A percentile compares a stretch with the other conserved stretches of the same genome.
phyloP scores from a whole-genome alignment of 2,888 invertebrate genomes.

The Agonopterix arenella region DNA sequence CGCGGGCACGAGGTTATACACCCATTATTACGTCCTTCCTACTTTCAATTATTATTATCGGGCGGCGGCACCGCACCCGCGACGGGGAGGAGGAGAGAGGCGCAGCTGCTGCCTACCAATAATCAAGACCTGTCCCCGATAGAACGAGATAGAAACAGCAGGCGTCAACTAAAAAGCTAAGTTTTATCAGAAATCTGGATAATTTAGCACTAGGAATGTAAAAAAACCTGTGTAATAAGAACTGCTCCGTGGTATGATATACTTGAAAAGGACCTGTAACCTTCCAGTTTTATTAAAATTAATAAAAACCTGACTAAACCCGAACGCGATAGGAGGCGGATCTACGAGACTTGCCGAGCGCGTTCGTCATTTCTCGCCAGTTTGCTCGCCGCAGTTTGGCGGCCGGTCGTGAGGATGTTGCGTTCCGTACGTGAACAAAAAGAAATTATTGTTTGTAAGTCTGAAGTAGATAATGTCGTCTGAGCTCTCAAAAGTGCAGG shows the following conservation, averaged over 20 bases:
- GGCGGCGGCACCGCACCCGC: conserved; percentile 69
- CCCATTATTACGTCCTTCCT: conserved; percentile 78
- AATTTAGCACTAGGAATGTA: neutral
- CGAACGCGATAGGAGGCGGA: conserved; percentile 74
- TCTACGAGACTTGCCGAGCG: conserved; percentile 65
- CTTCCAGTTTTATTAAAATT: conserved; percentile 5
- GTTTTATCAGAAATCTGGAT: neutral
- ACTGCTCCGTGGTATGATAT: neutral
- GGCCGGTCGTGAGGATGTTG: conserved; percentile 75
- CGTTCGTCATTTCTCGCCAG: conserved; percentile 48
- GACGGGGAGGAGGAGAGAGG: conserved; percentile 76
- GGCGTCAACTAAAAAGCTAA: conserved; percentile 21
- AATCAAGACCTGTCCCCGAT: conserved; percentile 67
- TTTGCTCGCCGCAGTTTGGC: conserved; percentile 72
- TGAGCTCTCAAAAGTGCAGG: conserved; percentile 66
- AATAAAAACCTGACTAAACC: conserved; percentile 36
- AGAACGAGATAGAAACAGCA: conserved; percentile 57
- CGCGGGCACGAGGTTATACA: conserved; percentile 77
- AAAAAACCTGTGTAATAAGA: neutral
- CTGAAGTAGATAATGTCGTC: conserved; percentile 73
- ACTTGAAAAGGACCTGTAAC: neutral
- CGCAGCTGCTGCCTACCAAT: conserved; percentile 78
- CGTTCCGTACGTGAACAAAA: conserved; percentile 68
- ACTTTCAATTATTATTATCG: conserved; percentile 78
- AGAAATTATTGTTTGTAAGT: conserved; percentile 59